Base-by-base conservation (phyloP, 64 coral and sea anemone species). In the Montipora foliosa region DNA sequence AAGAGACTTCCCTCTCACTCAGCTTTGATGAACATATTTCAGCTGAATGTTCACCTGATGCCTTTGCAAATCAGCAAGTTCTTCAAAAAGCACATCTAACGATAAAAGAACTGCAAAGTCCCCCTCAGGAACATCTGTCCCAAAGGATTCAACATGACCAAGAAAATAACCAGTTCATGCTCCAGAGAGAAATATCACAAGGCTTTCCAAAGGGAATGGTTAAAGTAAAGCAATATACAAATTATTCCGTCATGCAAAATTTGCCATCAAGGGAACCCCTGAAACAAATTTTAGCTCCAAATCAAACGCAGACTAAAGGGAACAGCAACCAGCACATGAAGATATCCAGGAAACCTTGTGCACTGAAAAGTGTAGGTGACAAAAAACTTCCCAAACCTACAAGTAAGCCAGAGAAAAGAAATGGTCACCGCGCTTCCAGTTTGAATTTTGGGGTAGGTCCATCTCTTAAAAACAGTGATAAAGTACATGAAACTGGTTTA, bases 11-110 rank as follows among this genome's bases (percentile, higher is more conserved):
- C 0, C 48, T 95, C 4, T 95, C 94, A 58, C 78, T 95, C 16
- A 95, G 94, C 70, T 92, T 95, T 88, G 94, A 95, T 29, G 94
- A 92, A 64, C 47, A 60, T 1, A 14, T 59, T 57, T 1, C 80
- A 44, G 49, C 37, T 29, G 64, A 80, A 47, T 2, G 19, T 15
- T 67, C 81, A 76, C 37, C 48, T 51, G 16, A 78, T 17, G 64
- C n/a, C n/a, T 74, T 61, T 60, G 25, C 45, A 16, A 77, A 84
- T 84, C 81, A 77, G 20, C 71, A 50, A 77, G 76, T 89, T 76
- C 73, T 78, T 77, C 87, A 11, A n/a, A n/a, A 83, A 53, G 44
- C 89, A 82, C 52, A 50, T 19, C 66, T 6, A 51, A 16, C 3
- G 14, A 64, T 12, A 16, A 24, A 74, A 11, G 8, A 44, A n/a